Evolutionary conservation across 2,797 vertebrate species (phyloP).

Genomic region (Heteromormyrus szaboi): DNA sequence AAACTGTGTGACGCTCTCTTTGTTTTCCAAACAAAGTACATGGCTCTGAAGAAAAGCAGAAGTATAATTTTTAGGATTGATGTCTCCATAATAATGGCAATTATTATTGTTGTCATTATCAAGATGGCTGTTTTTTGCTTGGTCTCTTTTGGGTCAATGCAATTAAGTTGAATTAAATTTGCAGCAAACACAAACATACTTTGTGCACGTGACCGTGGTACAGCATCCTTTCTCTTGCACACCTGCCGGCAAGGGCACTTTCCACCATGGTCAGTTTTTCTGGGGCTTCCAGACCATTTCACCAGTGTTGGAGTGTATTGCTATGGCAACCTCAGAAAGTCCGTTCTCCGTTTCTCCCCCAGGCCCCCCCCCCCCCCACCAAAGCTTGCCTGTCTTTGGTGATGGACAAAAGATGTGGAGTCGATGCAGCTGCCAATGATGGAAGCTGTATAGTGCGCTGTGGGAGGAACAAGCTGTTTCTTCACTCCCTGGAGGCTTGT

Average conservation of each 20-base stretch:
- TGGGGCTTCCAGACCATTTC: slow-evolving; percentile 33
- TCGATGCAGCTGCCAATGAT: slow-evolving; percentile 3
- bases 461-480: slow-evolving; percentile 13
- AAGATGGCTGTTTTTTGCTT: slow-evolving; percentile 32
- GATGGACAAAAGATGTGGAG: slow-evolving; percentile 33
- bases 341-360: slow-evolving; percentile 21
- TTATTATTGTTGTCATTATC: slow-evolving; percentile 37
- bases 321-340: slow-evolving; percentile 41
- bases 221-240: background rate
- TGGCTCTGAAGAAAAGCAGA: slow-evolving; percentile 33
- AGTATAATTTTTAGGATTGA: slow-evolving; percentile 39
- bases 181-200: slow-evolving; percentile 12
- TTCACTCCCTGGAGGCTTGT: slow-evolving; percentile 10
- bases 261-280: background rate
- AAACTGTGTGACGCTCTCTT: slow-evolving; percentile 33
- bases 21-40: slow-evolving; percentile 47
- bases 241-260: slow-evolving; percentile 20
- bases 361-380: background rate
- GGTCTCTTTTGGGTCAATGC: slow-evolving; percentile 22
- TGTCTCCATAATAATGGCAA: slow-evolving; percentile 39
- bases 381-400: slow-evolving; percentile 38
- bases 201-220: background rate
- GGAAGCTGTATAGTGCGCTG: slow-evolving; percentile 5
- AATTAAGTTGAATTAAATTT: slow-evolving; percentile 32
- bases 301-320: slow-evolving; percentile 46